Evolutionary conservation across 2,888 invertebrate genomes (phyloP).

Genomic region (Lithophane leautieri): DNA sequence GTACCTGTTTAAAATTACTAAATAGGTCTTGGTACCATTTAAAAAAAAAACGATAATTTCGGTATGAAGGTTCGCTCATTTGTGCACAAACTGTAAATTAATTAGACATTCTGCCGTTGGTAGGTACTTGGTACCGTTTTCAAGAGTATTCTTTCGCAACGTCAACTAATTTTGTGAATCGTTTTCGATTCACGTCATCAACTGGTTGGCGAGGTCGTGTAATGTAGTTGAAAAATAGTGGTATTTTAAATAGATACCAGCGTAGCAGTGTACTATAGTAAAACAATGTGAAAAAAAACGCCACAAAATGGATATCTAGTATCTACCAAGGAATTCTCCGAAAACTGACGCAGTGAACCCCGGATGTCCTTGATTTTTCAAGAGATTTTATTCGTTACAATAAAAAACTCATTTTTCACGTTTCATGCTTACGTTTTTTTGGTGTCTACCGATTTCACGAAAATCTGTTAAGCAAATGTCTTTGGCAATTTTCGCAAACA

Average conservation of each 20-base stretch:
- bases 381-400: neutral
- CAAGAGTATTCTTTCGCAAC: constrained; percentile 67
- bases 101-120: constrained; percentile 11
- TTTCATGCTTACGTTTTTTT: constrained; percentile 27
- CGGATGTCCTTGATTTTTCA: neutral
- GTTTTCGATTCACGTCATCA: constrained; percentile 70
- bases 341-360: neutral
- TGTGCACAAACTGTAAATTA: constrained; percentile 39
- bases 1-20: too few species aligned
- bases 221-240: constrained; percentile 25
- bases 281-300: neutral
- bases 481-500: constrained; percentile 59
- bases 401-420: neutral
- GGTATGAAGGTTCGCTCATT: constrained; percentile 16
- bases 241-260: constrained; percentile 17
- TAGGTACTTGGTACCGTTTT: constrained; percentile 26
- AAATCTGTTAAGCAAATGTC: constrained; percentile 57
- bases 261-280: neutral
- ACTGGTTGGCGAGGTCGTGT: constrained; percentile 46
- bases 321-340: neutral
- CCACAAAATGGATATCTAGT: neutral
- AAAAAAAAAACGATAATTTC: neutral
- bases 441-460: constrained; percentile 6
- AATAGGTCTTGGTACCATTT: too few species aligned
- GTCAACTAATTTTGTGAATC: constrained; percentile 61